Base-by-base conservation (phyloP, 30 jellyfish, hydroid and myxozoan genomes). In the Pseudorhiza aurosa region DNA sequence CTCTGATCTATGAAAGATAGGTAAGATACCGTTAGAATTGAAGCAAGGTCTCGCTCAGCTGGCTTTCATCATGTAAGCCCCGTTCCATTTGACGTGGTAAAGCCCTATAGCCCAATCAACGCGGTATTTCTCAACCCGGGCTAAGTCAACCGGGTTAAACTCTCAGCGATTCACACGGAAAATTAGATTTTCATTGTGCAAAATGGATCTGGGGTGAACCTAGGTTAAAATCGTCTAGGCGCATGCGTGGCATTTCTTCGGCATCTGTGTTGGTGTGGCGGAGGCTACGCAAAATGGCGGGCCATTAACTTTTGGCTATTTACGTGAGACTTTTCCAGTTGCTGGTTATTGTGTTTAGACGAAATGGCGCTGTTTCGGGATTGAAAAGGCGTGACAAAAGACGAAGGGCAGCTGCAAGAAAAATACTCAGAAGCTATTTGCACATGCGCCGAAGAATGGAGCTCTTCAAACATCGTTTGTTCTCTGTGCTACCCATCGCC, bases 301-400 rank as follows among this genome's bases (percentile, higher is more conserved):
- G 18, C 62, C 4, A 47, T 27, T 27, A 27, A 9, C 12, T 27
- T 7, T 0, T 47, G 25, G 62, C 62, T 47, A 47, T 0, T 5
- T 47, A 9, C 18, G 18, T 47, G 62, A 47, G 62, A n/a, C n/a
- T 47, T 47, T 47, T 47, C 62, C 62, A 47, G 62, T 47, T 47
- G 62, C 62, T 47, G 22, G 0, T 47, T 47, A 9, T 47, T 0
- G 25, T 47, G 15, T 47, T 47, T 47, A 8, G 62, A 47, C 62
- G 62, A 47, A 47, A n/a, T 47, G 12, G 27, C 18, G 62, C 18
- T 47, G 18, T 47, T 47, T 47, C 21, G 62, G 18, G 62, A 47
- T 9, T 47, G 18, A n/a, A n/a, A n/a, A 47, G 18, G 21, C 62
- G 62, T 15, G 25, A 47, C 18, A 47, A 47, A 47, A 47, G 62